Evolutionary conservation across 2,888 invertebrate genomes (phyloP), one percentile per base, ranked within the genome.

Genomic region (Lobophora halterata): DNA sequence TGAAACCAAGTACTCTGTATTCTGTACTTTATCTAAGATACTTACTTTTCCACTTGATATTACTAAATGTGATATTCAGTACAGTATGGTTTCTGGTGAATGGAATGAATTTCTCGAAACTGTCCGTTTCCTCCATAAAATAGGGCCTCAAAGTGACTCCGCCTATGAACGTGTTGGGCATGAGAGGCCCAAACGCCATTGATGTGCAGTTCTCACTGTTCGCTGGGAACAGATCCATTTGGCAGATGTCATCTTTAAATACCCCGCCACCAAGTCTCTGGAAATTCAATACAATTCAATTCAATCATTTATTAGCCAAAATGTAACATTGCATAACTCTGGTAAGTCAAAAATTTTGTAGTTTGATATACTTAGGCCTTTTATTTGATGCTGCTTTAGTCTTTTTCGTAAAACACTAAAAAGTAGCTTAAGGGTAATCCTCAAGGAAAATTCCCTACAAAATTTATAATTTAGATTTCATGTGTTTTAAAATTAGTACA

Each of bases 21-120:
- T n/a, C n/a, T n/a, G n/a, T n/a, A n/a, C 1, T 12, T 10, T 5
- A 19, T 19, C 2, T 11, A 1, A 12, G 8, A 23, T 14, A 75
- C 85, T 81, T 64, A 86, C 87, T 80, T 55, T 79, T 83, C 87
- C 87, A 87, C 45, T 82, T 83, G 38, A 87, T 87, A 61, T 85
- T 85, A 27, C 70, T 79, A 40, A 87, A 87, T 5, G 81, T 79
- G 9, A 87, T 86, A 51, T 87, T 87, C 1, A 87, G 59, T 1
- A 85, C 78, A 0, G 86, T 81, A 23, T 71, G 72, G 40, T 82
- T 80, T 16, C 71, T 26, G 0, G 44, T 14, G 14, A 46, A 58
- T 1, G 46, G 49, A 0, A 26, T 54, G 1, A 41, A 4, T 1
- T 39, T 46, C 1, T 52, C 38, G n/a, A n/a, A n/a, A 3, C 40